phyloP scores from a whole-genome alignment of 2,888 invertebrate genomes.

The Euzophera pinguis region DNA sequence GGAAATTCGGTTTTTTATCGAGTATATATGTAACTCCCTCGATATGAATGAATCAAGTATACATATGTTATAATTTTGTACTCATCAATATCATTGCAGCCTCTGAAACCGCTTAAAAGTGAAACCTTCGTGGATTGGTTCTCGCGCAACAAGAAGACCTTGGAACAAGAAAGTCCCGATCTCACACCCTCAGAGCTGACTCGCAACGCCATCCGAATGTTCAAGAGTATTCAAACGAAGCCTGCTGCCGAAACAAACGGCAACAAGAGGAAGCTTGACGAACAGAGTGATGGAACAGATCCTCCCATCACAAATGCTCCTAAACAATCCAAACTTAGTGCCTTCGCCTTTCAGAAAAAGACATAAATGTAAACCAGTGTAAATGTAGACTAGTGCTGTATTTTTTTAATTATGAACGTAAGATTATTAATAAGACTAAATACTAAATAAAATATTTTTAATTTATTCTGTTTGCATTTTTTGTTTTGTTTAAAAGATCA shows the following conservation, averaged over 20 bases:
- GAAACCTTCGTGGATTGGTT: conserved; percentile 82
- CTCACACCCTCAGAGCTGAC: conserved; percentile 76
- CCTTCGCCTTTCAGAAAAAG: conserved; percentile 69
- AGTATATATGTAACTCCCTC: too few relatives aligned
- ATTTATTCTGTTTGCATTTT: neutral
- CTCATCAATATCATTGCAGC: conserved; percentile 36
- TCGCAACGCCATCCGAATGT: conserved; percentile 74
- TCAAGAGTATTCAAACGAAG: conserved; percentile 60
- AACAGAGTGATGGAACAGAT: conserved; percentile 39
- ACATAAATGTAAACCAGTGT: conserved; percentile 21
- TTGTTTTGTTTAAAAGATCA: neutral
- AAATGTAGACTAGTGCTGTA: neutral
- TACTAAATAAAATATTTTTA: neutral
- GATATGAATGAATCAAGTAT: too few relatives aligned
- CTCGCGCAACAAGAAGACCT: conserved; percentile 71
- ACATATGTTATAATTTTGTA: too few relatives aligned
- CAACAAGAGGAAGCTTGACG: conserved; percentile 60
- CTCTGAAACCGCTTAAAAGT: conserved; percentile 51
- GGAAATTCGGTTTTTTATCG: too few relatives aligned
- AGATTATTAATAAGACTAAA: neutral
- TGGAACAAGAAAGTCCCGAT: conserved; percentile 80
- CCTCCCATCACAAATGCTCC: conserved; percentile 45
- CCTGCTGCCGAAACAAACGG: conserved; percentile 31
- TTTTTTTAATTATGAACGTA: neutral
- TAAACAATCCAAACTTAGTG: conserved; percentile 72